These are phyloP conservation scores for Sebastes fasciatus DNA, from an alignment of 2,113 vertebrate genomes.

Conservation along the genomic window DNA sequence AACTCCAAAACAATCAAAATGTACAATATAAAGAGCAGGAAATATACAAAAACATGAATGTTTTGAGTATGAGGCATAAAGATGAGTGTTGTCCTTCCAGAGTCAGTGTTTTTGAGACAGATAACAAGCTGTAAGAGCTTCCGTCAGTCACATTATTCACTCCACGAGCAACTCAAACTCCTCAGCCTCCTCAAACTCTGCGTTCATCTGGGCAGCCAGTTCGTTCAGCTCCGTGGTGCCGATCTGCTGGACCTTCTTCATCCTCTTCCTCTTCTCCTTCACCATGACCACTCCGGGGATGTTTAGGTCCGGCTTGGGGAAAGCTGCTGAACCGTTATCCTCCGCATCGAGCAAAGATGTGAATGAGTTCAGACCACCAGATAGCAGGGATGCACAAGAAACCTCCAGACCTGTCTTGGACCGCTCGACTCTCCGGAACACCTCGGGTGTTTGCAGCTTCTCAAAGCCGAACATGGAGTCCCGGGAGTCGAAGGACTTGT, in stretches of 20 bases:
- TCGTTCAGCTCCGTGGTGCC: conserved; percentile 84
- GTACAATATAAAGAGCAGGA: conserved; percentile 10
- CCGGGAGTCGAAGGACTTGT: conserved; percentile 72
- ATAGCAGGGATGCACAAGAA: conserved; percentile 20
- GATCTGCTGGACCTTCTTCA: conserved; percentile 82
- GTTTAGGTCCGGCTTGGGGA: conserved; percentile 74
- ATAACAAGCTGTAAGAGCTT: neutral
- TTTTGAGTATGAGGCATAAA: neutral
- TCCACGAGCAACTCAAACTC: conserved; percentile 90
- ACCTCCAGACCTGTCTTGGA: conserved; percentile 33
- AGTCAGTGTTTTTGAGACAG: neutral
- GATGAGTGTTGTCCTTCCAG: neutral
- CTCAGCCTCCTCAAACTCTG: conserved; percentile 91
- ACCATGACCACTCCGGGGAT: conserved; percentile 87
- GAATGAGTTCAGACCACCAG: conserved; percentile 44
- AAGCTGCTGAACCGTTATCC: conserved; percentile 8
- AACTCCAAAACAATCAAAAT: neutral
- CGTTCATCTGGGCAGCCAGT: conserved; percentile 90
- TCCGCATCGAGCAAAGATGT: conserved; percentile 68
- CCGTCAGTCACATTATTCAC: conserved; percentile 56
- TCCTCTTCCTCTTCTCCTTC: conserved; percentile 85
- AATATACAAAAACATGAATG: conserved; percentile 1
- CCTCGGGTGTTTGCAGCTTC: conserved; percentile 79
- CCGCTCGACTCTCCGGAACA: conserved; percentile 49
- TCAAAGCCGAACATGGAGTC: conserved; percentile 88